Conservation (phyloP, 2,113 vertebrate genomes). For the Pogona vitticeps region DNA sequence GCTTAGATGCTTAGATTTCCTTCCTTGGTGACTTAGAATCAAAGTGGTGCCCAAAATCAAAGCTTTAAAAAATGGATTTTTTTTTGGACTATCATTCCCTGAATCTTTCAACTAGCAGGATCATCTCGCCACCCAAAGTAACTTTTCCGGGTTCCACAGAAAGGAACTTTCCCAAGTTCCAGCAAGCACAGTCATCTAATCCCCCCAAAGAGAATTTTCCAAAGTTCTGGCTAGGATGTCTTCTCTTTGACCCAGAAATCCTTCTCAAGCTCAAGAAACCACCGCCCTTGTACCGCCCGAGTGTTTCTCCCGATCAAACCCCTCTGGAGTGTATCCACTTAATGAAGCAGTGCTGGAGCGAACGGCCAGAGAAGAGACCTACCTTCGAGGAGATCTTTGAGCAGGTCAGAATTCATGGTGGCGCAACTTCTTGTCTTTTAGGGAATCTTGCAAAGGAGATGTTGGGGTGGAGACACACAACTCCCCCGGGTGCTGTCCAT, state of each 20-base stretch:
- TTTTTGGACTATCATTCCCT: too few species aligned
- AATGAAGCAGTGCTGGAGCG: conserved; percentile 95
- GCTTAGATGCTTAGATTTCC: too few species aligned
- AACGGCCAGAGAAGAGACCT: conserved; percentile 84
- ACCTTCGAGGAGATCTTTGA: conserved; percentile 90
- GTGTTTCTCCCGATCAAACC: conserved; percentile 84
- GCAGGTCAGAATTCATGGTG: conserved; percentile 71
- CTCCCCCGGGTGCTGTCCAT: too few species aligned
- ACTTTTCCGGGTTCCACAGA: too few species aligned
- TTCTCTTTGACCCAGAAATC: conserved; percentile 80
- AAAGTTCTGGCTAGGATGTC: neutral
- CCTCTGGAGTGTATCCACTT: conserved; percentile 90
- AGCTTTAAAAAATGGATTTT: too few species aligned
- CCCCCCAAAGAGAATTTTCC: too few species aligned
- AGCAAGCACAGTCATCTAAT: too few species aligned
- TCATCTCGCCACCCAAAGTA: too few species aligned
- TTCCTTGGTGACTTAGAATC: too few species aligned
- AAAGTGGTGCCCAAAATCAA: too few species aligned
- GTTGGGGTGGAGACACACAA: neutral
- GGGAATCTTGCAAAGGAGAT: neutral
- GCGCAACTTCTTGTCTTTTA: neutral
- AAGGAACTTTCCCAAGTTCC: too few species aligned
- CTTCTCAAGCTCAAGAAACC: conserved; percentile 90
- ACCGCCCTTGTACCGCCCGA: conserved; percentile 87
- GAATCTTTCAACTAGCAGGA: too few species aligned